These are phyloP conservation scores for Spizaetus ornatus DNA, from an alignment of 2,113 vertebrate species.

Conservation along the genomic window DNA sequence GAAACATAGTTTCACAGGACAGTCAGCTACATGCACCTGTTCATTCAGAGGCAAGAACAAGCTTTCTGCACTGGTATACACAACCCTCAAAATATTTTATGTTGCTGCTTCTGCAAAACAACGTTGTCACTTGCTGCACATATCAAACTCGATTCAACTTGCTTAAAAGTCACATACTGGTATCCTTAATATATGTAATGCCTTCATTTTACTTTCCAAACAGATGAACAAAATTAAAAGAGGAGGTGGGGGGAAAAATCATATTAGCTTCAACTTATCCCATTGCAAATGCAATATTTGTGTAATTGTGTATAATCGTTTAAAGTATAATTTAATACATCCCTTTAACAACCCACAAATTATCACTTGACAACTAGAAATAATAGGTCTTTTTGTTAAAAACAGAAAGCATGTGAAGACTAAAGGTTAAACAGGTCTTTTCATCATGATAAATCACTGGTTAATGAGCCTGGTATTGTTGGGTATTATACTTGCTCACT, in stretches of 20 bases:
- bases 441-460: slow-evolving; percentile 99
- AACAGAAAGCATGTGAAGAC: slow-evolving; percentile 79
- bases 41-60: not conserved
- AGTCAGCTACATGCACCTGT: not conserved
- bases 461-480: slow-evolving; percentile 96
- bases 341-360: slow-evolving; percentile 79
- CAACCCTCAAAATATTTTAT: not conserved
- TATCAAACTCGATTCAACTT: not conserved
- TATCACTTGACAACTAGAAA: slow-evolving; percentile 82
- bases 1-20: not conserved
- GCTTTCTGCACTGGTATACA: not conserved
- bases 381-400: slow-evolving; percentile 82
- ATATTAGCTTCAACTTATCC: not conserved
- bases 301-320: slow-evolving; percentile 61
- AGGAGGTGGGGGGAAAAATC: not conserved
- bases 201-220: not conserved
- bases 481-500: slow-evolving; percentile 86
- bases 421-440: slow-evolving; percentile 97
- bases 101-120: not conserved
- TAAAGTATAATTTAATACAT: slow-evolving; percentile 78
- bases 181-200: not conserved
- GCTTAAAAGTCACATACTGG: not conserved
- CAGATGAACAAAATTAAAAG: not conserved
- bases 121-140: not conserved
- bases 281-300: slow-evolving; percentile 33